Evolutionary conservation across 2,888 invertebrate genomes (phyloP).

Genomic region (Drosophila nr. perissopoda): DNA sequence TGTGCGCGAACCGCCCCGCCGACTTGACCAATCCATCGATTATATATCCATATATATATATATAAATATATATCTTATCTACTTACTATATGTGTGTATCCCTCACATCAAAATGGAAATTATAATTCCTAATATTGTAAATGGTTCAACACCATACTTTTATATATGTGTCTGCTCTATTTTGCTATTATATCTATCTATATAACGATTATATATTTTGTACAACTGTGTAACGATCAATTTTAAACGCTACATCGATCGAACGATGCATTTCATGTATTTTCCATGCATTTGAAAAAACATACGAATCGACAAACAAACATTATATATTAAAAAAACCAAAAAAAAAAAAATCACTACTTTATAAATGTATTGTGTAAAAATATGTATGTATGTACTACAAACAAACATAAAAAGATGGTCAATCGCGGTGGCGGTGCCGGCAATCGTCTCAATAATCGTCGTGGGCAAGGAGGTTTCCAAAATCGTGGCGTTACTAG

Average conservation of each 20-base stretch:
- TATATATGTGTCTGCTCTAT: constrained; percentile 26
- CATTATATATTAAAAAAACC: constrained; percentile 4
- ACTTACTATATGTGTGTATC: constrained; percentile 21
- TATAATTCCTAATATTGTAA: constrained; percentile 49
- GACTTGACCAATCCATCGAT: constrained; percentile 60
- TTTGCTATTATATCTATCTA: constrained; percentile 23
- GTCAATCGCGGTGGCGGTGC: constrained; percentile 83
- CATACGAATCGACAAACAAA: constrained; percentile 2
- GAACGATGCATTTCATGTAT: constrained; percentile 10
- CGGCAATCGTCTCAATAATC: constrained; percentile 81
- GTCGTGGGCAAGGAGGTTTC: constrained; percentile 85
- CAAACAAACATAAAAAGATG: constrained; percentile 79
- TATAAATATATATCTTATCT: constrained; percentile 25
- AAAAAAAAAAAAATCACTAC: background rate
- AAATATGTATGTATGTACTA: constrained; percentile 30
- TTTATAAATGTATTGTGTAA: constrained; percentile 45
- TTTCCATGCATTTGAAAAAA: background rate
- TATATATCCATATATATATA: constrained; percentile 24
- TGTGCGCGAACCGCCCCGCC: constrained; percentile 67
- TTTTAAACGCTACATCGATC: constrained; percentile 33
- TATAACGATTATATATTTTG: constrained; percentile 17
- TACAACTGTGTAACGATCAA: constrained; percentile 22
- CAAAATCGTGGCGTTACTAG: constrained; percentile 84
- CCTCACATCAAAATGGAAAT: constrained; percentile 27
- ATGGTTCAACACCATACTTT: constrained; percentile 42